Percentiles rank a stretch among this genome's conserved stretches.
phyloP scores from a whole-genome alignment of 2,113 vertebrate genomes.

The Harpagus bidentatus region DNA sequence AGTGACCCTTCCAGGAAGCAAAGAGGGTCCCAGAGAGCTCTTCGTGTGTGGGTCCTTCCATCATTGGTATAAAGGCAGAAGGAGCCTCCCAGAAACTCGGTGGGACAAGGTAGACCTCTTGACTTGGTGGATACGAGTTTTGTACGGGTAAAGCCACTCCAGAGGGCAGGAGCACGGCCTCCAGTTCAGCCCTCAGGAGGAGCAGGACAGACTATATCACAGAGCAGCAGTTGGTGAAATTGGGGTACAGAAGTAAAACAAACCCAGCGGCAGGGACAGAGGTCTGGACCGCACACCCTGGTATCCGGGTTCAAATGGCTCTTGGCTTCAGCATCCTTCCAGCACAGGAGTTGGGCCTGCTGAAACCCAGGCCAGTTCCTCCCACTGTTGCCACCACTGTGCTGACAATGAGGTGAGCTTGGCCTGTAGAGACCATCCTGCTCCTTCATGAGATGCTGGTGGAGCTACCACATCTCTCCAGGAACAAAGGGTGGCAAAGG shows the following conservation, averaged over 20 bases:
- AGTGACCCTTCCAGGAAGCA: background rate
- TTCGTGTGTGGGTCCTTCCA: background rate
- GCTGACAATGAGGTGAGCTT: background rate
- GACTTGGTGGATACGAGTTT: background rate
- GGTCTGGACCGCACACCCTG: background rate
- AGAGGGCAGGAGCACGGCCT: background rate
- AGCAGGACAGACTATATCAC: background rate
- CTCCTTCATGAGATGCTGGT: background rate
- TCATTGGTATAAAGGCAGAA: background rate
- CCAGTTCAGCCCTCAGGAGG: background rate
- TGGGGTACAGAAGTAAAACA: background rate
- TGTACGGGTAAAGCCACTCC: background rate
- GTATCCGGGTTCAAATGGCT: background rate
- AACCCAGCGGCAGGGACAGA: background rate
- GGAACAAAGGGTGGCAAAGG: background rate
- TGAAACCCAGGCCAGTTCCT: rapidly evolving
- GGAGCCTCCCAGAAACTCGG: background rate
- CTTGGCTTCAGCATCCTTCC: background rate
- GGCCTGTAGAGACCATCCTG: background rate
- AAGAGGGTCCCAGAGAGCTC: background rate
- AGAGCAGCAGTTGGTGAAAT: background rate
- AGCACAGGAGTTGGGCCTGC: background rate
- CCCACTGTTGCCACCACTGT: background rate
- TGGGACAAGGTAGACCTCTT: background rate
- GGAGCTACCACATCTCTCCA: background rate